These are phyloP conservation scores for Watsonalla cultraria DNA, from an alignment of 2,888 invertebrate species.

Conservation along the genomic window DNA sequence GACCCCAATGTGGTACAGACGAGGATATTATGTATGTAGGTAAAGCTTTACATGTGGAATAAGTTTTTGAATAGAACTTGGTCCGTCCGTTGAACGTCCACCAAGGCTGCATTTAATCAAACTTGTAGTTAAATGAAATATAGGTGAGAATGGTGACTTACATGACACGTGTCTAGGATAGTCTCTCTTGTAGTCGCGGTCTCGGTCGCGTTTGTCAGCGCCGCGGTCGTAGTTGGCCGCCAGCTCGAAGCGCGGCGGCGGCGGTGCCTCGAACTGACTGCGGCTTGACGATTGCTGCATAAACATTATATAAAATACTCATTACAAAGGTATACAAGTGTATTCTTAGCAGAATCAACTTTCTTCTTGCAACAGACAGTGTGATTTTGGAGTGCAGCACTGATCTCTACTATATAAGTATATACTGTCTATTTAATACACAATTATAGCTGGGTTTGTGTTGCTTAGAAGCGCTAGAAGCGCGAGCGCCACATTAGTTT, in stretches of 20 bases:
- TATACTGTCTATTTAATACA: too few species aligned
- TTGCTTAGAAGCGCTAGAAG: too few species aligned
- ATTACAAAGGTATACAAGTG: not conserved
- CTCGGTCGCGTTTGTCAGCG: conserved; percentile 62
- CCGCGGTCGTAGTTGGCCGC: conserved; percentile 60
- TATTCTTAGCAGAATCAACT: too few species aligned
- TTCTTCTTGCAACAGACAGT: too few species aligned
- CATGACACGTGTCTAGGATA: conserved; percentile 67
- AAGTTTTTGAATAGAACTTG: too few species aligned
- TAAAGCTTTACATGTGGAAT: too few species aligned
- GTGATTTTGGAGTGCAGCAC: too few species aligned
- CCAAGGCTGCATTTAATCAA: not conserved
- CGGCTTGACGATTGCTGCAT: conserved; percentile 47
- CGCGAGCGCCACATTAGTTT: too few species aligned
- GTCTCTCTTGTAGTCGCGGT: conserved; percentile 71
- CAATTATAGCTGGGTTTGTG: too few species aligned
- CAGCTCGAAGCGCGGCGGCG: conserved; percentile 78
- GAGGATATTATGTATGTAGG: too few species aligned
- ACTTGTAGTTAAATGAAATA: not conserved
- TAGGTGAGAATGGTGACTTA: conserved; percentile 24
- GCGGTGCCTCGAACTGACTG: conserved; percentile 76
- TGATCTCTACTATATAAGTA: too few species aligned
- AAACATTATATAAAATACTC: not conserved
- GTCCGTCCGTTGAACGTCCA: not conserved
- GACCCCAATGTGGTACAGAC: too few species aligned